Base-by-base conservation (phyloP, 2,797 vertebrate species). In the Pipistrellus kuhlii region DNA sequence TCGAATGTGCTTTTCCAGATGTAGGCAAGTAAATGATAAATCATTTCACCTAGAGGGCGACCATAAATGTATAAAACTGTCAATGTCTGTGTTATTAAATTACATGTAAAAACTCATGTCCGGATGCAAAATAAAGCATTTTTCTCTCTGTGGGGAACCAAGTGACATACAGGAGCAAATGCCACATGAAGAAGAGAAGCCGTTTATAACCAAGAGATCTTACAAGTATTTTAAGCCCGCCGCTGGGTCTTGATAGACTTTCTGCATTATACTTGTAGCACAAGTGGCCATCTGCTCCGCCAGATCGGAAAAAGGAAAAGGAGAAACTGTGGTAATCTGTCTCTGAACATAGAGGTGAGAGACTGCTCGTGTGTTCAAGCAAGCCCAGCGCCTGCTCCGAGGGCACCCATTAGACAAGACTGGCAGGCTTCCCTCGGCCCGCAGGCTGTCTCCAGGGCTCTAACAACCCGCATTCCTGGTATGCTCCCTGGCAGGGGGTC, bases 261-360 rank as follows among this genome's bases (percentile, higher is more conserved):
- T 94, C 68, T 85, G n/a, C 69, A 78, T 95, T 96, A 91, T 75
- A 53, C 95, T 97, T 90, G 66, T 3, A 95, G 97, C 83, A 95
- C 59, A 95, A 95, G 90, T 1, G 92, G 87, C 97, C 98, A 98
- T 98, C 98, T 98, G 98, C 81, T 98, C 81, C 72, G 84, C 92
- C 97, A 98, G 98, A 95, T 23, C 98, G 96, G 90, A 86, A 85
- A 94, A 96, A 96, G 81, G 96, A 96, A 0, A 41, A 41, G 78
- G 80, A 91, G 82, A 96, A 97, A 94, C 53, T 3, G 0, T 25
- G 96, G 96, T 66, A 97, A 97, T 95, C 97, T 97, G 96, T 93
- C 97, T 96, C 94, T 4, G 59, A 72, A 53, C 97, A 91, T 35
- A 5, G 95, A 98, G 95, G 97, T 97, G 97, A 98, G 91, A 8